Percentiles rank a stretch among this genome's conserved stretches.
phyloP scores from a whole-genome alignment of 2,888 invertebrate species.

The Patella ulyssiponensis region DNA sequence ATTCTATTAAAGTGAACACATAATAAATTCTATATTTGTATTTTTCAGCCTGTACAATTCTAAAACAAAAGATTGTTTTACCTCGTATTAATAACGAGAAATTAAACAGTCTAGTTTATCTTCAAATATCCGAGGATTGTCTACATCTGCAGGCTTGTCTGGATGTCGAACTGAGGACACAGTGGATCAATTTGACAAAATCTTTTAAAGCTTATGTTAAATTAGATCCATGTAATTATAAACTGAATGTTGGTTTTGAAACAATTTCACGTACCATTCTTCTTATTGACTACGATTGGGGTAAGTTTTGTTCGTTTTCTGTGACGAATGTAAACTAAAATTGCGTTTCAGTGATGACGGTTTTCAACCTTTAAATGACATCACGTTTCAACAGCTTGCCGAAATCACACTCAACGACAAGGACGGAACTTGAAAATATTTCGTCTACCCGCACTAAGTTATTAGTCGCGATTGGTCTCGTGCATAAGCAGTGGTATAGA shows the following conservation, averaged over 20 bases:
- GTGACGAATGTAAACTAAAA: not conserved
- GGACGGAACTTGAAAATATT: too few species aligned
- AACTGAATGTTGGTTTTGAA: slow-evolving; percentile 40
- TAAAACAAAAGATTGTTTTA: slow-evolving; percentile 29
- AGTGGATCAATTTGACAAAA: slow-evolving; percentile 28
- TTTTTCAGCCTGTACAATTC: slow-evolving; percentile 32
- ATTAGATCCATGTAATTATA: slow-evolving; percentile 46
- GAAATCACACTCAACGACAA: too few species aligned
- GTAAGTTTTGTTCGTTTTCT: slow-evolving; percentile 25
- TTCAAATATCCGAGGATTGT: slow-evolving; percentile 46
- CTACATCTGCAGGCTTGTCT: slow-evolving; percentile 50
- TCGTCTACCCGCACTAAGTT: too few species aligned
- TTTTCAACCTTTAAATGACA: too few species aligned
- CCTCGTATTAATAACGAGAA: slow-evolving; percentile 31
- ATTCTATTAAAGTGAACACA: not conserved
- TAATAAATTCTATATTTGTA: slow-evolving; percentile 4
- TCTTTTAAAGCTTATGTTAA: slow-evolving; percentile 45
- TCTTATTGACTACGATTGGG: slow-evolving; percentile 46
- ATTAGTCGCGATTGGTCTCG: too few species aligned
- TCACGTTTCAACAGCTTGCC: too few species aligned
- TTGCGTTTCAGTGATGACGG: too few species aligned
- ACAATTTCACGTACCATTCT: slow-evolving; percentile 29
- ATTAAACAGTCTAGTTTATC: slow-evolving; percentile 39
- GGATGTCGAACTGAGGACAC: slow-evolving; percentile 38
- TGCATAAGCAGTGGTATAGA: too few species aligned